Evolutionary conservation across 2,113 vertebrate species (phyloP), one percentile per base, ranked within the genome.

Genomic region (Ammodytes marinus): DNA sequence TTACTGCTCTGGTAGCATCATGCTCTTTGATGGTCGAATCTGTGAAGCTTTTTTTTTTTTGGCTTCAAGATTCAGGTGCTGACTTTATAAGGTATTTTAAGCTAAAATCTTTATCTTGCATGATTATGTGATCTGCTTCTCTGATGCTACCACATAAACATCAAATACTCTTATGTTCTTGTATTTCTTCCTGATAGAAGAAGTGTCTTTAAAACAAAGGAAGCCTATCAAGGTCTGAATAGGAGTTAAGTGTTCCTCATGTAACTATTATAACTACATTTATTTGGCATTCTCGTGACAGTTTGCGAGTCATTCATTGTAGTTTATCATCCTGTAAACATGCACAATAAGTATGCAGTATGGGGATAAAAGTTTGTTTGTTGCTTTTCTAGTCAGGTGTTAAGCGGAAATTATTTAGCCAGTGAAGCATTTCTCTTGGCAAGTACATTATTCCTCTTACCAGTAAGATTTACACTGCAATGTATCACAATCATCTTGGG

Each of bases 81-180:
- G 27, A 45, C 50, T 45, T 42, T 61, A 58, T 53, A 39, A 64
- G 4, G 8, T 58, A 65, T 55, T 67, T n/a, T 0, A 37, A 71
- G 10, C 53, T 61, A 59, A 74, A 66, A 40, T 3, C 11, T 64
- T 5, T 45, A n/a, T 17, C 9, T 49, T 74, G 6, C 52, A 69
- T 69, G 74, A 69, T n/a, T 75, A 61, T 14, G 49, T 14, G 19
- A 54, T 65, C 50, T 72, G 17, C 17, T 74, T 74, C 43, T 59
- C 53, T 74, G 17, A 60, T 67, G 42, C 17, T 58, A 14, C 17
- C 35, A 27, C 64, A 40, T 69, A 81, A 80, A 73, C 49, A 71
- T 73, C 19, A 54, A 37, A 46, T 70, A 35, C 27, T 57, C 9
- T 63, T 11, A 6, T 66, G 63, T 53, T 46, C 12, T 72, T 72